phyloP scores from a whole-genome alignment of 1,140 invertebrate genomes.

The Ooceraea biroi region DNA sequence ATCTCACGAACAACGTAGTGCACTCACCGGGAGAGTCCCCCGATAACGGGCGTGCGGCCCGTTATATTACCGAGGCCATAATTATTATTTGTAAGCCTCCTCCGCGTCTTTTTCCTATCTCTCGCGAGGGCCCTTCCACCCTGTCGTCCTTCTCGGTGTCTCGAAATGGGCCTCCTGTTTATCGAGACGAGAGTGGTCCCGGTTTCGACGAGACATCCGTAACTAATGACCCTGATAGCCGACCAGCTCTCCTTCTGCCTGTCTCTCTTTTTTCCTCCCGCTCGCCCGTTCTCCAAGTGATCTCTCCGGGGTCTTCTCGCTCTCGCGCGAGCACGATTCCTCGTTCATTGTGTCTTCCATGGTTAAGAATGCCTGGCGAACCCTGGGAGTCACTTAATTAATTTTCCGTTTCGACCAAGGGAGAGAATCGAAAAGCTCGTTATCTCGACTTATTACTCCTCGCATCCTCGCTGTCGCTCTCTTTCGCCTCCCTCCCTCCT shows the following conservation, averaged over 20 bases:
- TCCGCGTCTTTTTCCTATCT: slow-evolving; percentile 38
- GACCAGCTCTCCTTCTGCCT: slow-evolving; percentile 67
- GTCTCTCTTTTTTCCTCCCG: slow-evolving; percentile 53
- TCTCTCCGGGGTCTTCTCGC: slow-evolving; percentile 32
- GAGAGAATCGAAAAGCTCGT: slow-evolving; percentile 79
- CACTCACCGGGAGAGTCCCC: slow-evolving; percentile 77
- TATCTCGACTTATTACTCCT: slow-evolving; percentile 78
- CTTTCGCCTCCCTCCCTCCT: slow-evolving; percentile 5
- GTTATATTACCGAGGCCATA: slow-evolving; percentile 83
- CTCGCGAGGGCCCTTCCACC: slow-evolving; percentile 44
- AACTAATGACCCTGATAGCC: slow-evolving; percentile 85
- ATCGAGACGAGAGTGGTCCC: slow-evolving; percentile 83
- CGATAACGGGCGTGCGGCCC: slow-evolving; percentile 81
- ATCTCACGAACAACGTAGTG: slow-evolving; percentile 83
- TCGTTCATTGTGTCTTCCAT: slow-evolving; percentile 76
- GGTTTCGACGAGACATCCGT: slow-evolving; percentile 84
- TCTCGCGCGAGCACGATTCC: slow-evolving; percentile 68
- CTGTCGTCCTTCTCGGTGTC: slow-evolving; percentile 65
- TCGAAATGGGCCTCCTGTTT: slow-evolving; percentile 77
- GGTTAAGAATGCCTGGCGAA: slow-evolving; percentile 79
- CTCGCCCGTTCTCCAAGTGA: slow-evolving; percentile 30
- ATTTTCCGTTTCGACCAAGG: slow-evolving; percentile 81
- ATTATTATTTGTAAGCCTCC: slow-evolving; percentile 83
- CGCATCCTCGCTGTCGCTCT: slow-evolving; percentile 69
- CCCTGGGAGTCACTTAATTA: slow-evolving; percentile 81